Base-by-base conservation (phyloP, 2,113 vertebrate genomes). In the Clarias magur region DNA sequence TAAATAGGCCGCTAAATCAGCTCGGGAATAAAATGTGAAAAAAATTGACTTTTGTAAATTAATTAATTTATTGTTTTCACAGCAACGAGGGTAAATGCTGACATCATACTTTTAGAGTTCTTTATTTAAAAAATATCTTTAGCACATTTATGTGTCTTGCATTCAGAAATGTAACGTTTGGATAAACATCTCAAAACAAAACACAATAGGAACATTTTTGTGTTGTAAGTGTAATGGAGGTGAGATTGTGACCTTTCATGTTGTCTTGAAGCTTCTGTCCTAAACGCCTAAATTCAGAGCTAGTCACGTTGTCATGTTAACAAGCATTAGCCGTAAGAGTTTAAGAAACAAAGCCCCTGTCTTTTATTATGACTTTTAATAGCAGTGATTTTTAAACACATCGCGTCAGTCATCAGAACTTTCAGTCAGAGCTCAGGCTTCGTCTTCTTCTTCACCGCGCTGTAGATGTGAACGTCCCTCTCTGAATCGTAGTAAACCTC, bases 381-480 rank as follows among this genome's bases (percentile, higher is more conserved):
- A 79, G 59, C n/a, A 59, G 11, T 3, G 4, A 15, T 34, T 15
- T 27, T 27, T 15, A 13, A 48, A 7, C 42, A 9, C 11, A 75
- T 75, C 42, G 13, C 53, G 11, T 17, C 15, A 17, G 53, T 57
- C 30, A 7, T 79, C 53, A 27, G 4, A n/a, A 17, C 1, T 21
- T 48, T 3, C 42, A 1, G 3, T 85, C 56, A 96, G 59, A 95
- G 92, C 68, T 97, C 97, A 60, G 91, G 87, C 79, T 84, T 94
- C 4, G 0, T n/a, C 19, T 17, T 56, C 12, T 75, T 88, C 90
- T 94, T 97, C 83, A 92, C 89, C 2, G 97, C 96, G 91, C 91
- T 95, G 88, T 97, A 99, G 85, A 99, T 93, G 21, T 94, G 94
- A 48, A 99, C 95, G 90, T 99, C 98, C 85, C 94, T 94, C 38